Base-by-base conservation (phyloP, 1,140 invertebrate species). In the Drosophila virilis region DNA sequence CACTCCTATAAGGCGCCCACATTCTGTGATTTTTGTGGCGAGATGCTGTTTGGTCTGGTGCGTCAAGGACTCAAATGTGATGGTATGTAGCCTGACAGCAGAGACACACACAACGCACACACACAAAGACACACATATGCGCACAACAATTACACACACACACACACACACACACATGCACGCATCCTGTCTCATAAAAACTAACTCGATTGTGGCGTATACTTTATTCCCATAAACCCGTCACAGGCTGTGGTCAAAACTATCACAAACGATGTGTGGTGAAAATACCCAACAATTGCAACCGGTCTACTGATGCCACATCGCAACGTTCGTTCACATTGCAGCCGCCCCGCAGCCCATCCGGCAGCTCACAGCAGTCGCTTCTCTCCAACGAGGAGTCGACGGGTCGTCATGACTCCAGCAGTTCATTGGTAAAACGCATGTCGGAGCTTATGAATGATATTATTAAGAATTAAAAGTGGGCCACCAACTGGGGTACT, bases 1-100 rank as follows among this genome's bases (percentile, higher is more conserved):
- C 98, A 99, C 94, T 99, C 98, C 6, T 99, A 99, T 93, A 99
- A 99, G 94, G 96, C 97, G 66, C 99, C 99, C 51, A 99, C 99
- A 64, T 99, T 99, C 94, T 99, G 98, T 94, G 98, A 99, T 94
- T 99, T 99, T 94, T 99, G 99, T 93, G 98, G 98, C 51, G 98
- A 99, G 94, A 99, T 99, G 98, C 95, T 99, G 1, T 99, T 99
- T 93, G 99, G 99, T 6, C 94, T 99, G 59, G 98, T 99, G 45
- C 95, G 98, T 64, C 99, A 99, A 94, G 99, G 99, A 77, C 95
- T 99, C 66, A 99, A 99, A 94, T 99, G 99, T 94, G 98, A 99
- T 95, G 98, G 98, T 97, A 94, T 93, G 85, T 90, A 70, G 13
- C 4, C 13, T 22, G 37, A 64, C 67, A 64, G 22, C 54, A 76